These are phyloP conservation scores for Dendropsophus ebraccatus DNA, from an alignment of 2,113 vertebrate genomes.

Conservation along the genomic window DNA sequence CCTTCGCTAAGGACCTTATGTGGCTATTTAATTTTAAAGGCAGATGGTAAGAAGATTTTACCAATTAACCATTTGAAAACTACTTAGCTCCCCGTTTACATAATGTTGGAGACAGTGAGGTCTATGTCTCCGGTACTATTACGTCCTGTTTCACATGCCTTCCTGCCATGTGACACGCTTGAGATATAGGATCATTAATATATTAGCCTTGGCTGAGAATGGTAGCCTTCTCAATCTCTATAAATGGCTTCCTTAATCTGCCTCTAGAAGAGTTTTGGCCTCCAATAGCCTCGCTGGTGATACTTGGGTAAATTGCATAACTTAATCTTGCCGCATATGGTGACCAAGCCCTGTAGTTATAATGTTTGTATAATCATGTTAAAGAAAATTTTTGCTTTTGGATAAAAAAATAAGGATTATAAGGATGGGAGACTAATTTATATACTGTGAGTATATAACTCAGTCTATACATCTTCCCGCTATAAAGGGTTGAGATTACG, in stretches of 20 bases:
- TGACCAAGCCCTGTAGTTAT: not conserved
- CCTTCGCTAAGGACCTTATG: conserved; percentile 67
- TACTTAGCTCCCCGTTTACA: conserved; percentile 54
- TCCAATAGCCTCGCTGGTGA: not conserved
- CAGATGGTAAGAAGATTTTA: conserved; percentile 67
- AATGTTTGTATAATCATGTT: no score
- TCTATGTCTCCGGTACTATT: not conserved
- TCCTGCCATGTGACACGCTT: not conserved
- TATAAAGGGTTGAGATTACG: no score
- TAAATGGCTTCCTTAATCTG: not conserved
- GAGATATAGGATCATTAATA: not conserved
- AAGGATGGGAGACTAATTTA: no score
- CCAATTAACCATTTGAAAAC: conserved; percentile 63
- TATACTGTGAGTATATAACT: no score
- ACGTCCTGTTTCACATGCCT: not conserved
- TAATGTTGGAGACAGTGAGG: conserved; percentile 27
- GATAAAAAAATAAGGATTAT: no score
- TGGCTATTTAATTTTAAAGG: conserved; percentile 66
- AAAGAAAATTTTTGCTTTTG: no score
- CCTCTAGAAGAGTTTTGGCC: not conserved
- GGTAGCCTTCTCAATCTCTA: not conserved
- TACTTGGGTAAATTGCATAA: not conserved
- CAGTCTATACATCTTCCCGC: no score
- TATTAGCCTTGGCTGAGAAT: not conserved
- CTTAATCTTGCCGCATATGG: not conserved